Evolutionary conservation across 2,113 vertebrate genomes (phyloP).

Genomic region (Thunnus thynnus): DNA sequence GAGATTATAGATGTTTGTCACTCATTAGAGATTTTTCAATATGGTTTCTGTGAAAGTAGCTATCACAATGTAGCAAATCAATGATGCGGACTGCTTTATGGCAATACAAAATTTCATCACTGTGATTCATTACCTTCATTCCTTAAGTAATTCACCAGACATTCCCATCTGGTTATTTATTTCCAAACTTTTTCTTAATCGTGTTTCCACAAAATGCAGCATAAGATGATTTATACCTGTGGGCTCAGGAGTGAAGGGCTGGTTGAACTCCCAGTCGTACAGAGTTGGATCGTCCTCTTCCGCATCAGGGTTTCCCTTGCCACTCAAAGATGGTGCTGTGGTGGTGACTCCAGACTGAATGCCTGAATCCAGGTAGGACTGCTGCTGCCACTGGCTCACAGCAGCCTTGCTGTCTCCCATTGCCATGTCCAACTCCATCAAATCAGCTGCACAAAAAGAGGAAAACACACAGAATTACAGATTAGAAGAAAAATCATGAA

Average conservation of each 20-base stretch:
- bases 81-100: too few relatives aligned
- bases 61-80: not conserved
- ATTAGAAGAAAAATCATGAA: not conserved
- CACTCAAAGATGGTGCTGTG: slow-evolving; percentile 96
- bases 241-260: slow-evolving; percentile 95
- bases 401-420: slow-evolving; percentile 98
- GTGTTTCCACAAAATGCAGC: not conserved
- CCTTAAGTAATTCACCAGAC: too few relatives aligned
- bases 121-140: too few relatives aligned
- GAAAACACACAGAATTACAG: not conserved
- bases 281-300: slow-evolving; percentile 96
- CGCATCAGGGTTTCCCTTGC: slow-evolving; percentile 97
- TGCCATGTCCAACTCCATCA: slow-evolving; percentile 99
- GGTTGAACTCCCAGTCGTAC: slow-evolving; percentile 98
- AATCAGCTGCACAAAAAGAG: slow-evolving; percentile 87
- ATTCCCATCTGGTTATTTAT: too few relatives aligned
- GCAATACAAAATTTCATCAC: too few relatives aligned
- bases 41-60: too few relatives aligned
- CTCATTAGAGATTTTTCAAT: not conserved
- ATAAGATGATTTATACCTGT: slow-evolving; percentile 82
- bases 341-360: slow-evolving; percentile 99
- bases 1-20: not conserved
- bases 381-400: slow-evolving; percentile 98
- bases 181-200: too few relatives aligned
- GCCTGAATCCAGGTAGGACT: slow-evolving; percentile 97